Conservation (phyloP, 2,797 vertebrate genomes). For the Melanotaenia parkinsoni region DNA sequence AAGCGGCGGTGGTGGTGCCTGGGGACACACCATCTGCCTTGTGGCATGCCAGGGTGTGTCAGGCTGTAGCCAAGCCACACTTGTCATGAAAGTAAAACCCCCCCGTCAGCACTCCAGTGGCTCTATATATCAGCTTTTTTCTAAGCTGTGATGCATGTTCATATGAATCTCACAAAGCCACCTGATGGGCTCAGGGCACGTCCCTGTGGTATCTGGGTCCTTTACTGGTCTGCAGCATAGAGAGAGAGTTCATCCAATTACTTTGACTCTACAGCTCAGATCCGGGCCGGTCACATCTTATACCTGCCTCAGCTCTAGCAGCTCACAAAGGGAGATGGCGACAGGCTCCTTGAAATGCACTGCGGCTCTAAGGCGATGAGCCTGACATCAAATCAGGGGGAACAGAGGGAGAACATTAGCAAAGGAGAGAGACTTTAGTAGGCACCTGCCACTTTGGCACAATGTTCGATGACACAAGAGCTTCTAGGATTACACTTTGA, state of each 20-base stretch:
- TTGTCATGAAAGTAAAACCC: slow-evolving; percentile 78
- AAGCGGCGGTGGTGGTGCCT: slow-evolving; percentile 48
- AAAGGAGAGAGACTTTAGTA: slow-evolving; percentile 50
- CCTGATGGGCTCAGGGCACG: slow-evolving; percentile 45
- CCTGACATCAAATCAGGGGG: slow-evolving; percentile 62
- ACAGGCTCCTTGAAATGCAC: slow-evolving; percentile 63
- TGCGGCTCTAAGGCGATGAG: slow-evolving; percentile 38
- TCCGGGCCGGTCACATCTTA: slow-evolving; percentile 44
- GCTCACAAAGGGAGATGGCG: slow-evolving; percentile 27
- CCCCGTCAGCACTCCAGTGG: slow-evolving; percentile 57
- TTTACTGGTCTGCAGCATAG: slow-evolving; percentile 42
- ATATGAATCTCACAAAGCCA: slow-evolving; percentile 57
- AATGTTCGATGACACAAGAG: slow-evolving; percentile 34
- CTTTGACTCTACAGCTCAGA: slow-evolving; percentile 58
- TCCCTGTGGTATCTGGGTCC: slow-evolving; percentile 42
- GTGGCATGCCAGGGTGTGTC: slow-evolving; percentile 79
- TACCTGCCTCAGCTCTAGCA: slow-evolving; percentile 61
- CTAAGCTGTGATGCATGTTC: slow-evolving; percentile 54
- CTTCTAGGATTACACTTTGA: slow-evolving; percentile 66
- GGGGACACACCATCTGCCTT: slow-evolving; percentile 81
- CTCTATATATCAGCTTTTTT: slow-evolving; percentile 51
- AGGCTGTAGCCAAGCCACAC: slow-evolving; percentile 76
- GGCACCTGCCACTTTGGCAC: slow-evolving; percentile 75
- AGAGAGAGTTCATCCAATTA: slow-evolving; percentile 55
- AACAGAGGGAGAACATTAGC: slow-evolving; percentile 60